Evolutionary conservation across 2,888 invertebrate genomes (phyloP), one percentile per base, ranked within the genome.

Genomic region (Amaurobius ferox): DNA sequence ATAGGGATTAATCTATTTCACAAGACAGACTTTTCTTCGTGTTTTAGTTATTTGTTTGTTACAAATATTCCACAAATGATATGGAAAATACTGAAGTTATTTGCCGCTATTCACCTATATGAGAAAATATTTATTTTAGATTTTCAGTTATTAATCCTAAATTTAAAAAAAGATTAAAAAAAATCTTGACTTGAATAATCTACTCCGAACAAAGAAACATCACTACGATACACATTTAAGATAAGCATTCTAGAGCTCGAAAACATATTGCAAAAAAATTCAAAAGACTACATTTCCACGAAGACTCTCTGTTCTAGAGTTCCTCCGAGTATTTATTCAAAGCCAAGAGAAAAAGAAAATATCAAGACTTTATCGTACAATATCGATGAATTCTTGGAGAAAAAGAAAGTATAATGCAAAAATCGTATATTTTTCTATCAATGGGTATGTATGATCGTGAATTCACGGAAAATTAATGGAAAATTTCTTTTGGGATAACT

Each of bases 141-240:
- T 5, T 35, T 44, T 16, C n/a, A 2, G 13, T 7, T 44, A 44
- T 44, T 44, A 44, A 44, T 44, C 44, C 16, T 44, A 44, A 44
- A 44, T 44, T 13, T 16, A 44, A 44, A 44, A 44, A 16, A 16
- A 44, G 16, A 44, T 44, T 16, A 16, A 44, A 13, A 44, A 44
- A 44, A 13, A 44, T 44, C 44, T 44, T 44, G 44, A 44, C 44
- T 44, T 2, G 9, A 16, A 16, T 44, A 44, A 44, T 44, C n/a
- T 44, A 44, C n/a, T 44, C 44, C 9, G 44, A 44, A 44, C 44
- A 44, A 44, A 44, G 44, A 44, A 44, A 44, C 16, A 44, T 44
- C 44, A 16, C 2, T 44, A 16, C 16, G 16, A 44, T 44, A 44
- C 44, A 44, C 16, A 16, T 44, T 44, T 44, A 16, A 44, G 44